Evolutionary conservation across 1,140 invertebrate genomes (phyloP), one percentile per base, ranked within the genome.

Genomic region (Paracyclopina nana): DNA sequence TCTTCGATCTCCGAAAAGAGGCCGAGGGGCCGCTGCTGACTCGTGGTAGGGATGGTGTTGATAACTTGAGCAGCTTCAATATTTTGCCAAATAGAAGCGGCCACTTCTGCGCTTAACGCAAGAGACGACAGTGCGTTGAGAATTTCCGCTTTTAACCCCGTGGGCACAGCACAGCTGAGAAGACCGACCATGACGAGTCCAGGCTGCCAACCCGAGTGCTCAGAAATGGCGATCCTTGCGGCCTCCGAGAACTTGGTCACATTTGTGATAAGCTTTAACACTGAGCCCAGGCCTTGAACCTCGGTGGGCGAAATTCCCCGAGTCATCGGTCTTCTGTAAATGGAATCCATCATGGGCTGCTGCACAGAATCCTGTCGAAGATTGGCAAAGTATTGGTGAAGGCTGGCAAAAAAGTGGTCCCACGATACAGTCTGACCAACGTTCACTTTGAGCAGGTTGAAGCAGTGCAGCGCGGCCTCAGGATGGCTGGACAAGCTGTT

Each of bases 371-470:
- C 79, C 54, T 76, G 72, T 18, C 77, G 62, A 9, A 83, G 60
- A 59, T 67, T 72, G 38, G 57, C 65, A 54, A 68, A 71, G 59
- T 75, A 92, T 55, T 79, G 75, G 50, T 75, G 73, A 30, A 95
- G 68, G 0, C 85, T 84, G 5, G 70, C 71, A 57, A 94, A 88
- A 60, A 94, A 85, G 60, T 88, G 82, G 60, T 88, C 81, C 80
- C 83, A 85, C 0, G 79, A 82, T 12, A 86, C 63, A 31, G 63
- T 62, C 9, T 57, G 57, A 34, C 55, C 57, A 58, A 72, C 72
- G 63, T 79, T 76, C 54, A 78, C 73, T 60, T 85, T 85, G 11
- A 95, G 68, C 58, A 92, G 72, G 60, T 81, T 80, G 63, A 85
- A 94, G 41, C 80, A 82, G 64, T 83, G 76, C 46, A 75, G 69